Evolutionary conservation across 2,888 invertebrate species (phyloP), one percentile per base, ranked within the genome.

Genomic region (Epinotia bilunana): DNA sequence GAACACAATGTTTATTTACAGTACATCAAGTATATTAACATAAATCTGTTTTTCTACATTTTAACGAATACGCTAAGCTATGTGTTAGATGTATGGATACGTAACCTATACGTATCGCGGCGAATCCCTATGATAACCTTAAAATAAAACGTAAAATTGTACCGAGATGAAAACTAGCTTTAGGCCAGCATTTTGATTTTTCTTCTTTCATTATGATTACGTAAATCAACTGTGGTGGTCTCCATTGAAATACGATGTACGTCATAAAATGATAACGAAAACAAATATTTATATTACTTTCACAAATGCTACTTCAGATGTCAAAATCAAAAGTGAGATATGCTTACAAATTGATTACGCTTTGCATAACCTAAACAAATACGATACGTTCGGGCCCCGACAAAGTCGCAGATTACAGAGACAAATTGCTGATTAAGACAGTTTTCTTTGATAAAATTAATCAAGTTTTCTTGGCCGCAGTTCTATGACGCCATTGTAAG

Each of bases 271-370:
- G 39, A 63, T 67, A 73, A 49, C 61, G 28, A 46, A 57, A 61
- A 46, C 46, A 58, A 46, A 65, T 49, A 49, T 58, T 73, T 58
- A 60, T 16, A 23, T 73, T 67, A 73, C 72, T 67, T 53, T 73
- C 72, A 64, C 63, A 58, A 20, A 55, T 33, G 57, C 18, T 46
- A 70, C 49, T 63, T 46, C 46, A 69, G 20, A 69, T 73, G 39
- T 49, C 33, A 60, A 64, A 70, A 70, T 53, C 74, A 74, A 60
- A 65, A 63, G 64, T 65, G 18, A 60, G 20, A 70, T 46, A 16
- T 11, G 64, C 20, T 71, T 74, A 65, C 70, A 71, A 74, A 65
- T 74, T 71, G 74, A 70, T 65, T 65, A 71, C 58, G 64, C 33
- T 33, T 65, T 20, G 23, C 58, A 64, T 71, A 70, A 74, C 33